Base-by-base conservation (phyloP, 2,113 vertebrate species). In the Zingel zingel region DNA sequence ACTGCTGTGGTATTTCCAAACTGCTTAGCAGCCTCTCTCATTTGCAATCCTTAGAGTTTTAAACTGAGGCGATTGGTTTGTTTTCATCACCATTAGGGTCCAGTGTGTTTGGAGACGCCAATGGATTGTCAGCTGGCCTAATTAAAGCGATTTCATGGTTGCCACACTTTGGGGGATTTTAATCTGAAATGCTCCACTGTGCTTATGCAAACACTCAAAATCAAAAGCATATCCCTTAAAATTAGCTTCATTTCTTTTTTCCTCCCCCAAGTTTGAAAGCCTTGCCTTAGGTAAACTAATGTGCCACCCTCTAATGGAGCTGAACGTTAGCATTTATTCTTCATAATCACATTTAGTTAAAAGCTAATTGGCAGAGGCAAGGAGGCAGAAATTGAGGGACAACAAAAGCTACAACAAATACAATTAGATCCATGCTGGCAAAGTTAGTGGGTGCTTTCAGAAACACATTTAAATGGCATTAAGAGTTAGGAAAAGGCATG, bases 91-190 rank as follows among this genome's bases (percentile, higher is more conserved):
- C 69, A 83, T 84, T 81, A 23, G 64, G 51, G 67, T 88, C 89
- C 76, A 64, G 25, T 58, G 64, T 86, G 86, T 92, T 83, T 82
- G 30, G 83, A 89, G 85, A 90, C 18, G 59, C 61, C 43, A 69
- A 39, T 80, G 79, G 75, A 86, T 90, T 84, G 91, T 92, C 83
- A 83, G 80, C 81, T 89, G 77, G 90, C 62, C 89, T 92, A 91
- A 94, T 94, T 94, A 94, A 94, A 92, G 75, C 6, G 51, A 93
- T 95, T 95, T 95, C 90, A 94, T 92, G 93, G 91, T 85, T 91
- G 81, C 86, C 76, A 90, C 85, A 90, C 88, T 85, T 90, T 85
- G 75, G 77, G 88, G 84, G 85, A 62, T 81, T 90, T 92, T 89
- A 92, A 90, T 94, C 92, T 89, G 91, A 91, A 93, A 94, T 90